A percentile compares a stretch with the other conserved stretches of the same genome.
phyloP scores from a whole-genome alignment of 2,797 vertebrate genomes.

The Thamnophis elegans region DNA sequence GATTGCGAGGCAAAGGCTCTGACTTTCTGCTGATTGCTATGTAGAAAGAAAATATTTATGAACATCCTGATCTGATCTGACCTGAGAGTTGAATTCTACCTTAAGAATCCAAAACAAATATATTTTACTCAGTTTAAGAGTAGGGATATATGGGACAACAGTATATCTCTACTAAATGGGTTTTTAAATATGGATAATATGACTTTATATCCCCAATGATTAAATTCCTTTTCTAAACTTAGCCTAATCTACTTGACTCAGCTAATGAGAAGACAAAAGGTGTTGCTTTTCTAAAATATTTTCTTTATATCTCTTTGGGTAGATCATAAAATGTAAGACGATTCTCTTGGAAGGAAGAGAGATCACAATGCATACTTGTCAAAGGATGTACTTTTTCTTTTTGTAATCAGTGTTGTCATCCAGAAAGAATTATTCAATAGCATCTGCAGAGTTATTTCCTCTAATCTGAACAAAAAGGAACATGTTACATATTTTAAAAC shows the following conservation, averaged over 20 bases:
- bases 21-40: slow-evolving; percentile 31
- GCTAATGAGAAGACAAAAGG: neutral
- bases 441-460: neutral
- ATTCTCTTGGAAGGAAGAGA: neutral
- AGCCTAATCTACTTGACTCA: neutral
- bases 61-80: slow-evolving; percentile 21
- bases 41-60: slow-evolving; percentile 4
- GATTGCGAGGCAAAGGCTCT: slow-evolving; percentile 19
- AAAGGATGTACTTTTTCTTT: neutral
- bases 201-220: neutral
- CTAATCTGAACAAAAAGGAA: neutral
- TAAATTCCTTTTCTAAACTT: neutral
- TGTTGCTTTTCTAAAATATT: neutral
- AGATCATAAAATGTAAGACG: neutral
- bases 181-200: slow-evolving; percentile 15
- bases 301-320: neutral
- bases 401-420: neutral
- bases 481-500: neutral
- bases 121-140: neutral
- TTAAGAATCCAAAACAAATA: slow-evolving; percentile 19
- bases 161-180: neutral
- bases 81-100: neutral
- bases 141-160: neutral
- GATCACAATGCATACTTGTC: neutral
- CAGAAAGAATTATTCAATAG: neutral